Base-by-base conservation (phyloP, 2,797 vertebrate genomes). In the Acrocephalus scirpaceus region DNA sequence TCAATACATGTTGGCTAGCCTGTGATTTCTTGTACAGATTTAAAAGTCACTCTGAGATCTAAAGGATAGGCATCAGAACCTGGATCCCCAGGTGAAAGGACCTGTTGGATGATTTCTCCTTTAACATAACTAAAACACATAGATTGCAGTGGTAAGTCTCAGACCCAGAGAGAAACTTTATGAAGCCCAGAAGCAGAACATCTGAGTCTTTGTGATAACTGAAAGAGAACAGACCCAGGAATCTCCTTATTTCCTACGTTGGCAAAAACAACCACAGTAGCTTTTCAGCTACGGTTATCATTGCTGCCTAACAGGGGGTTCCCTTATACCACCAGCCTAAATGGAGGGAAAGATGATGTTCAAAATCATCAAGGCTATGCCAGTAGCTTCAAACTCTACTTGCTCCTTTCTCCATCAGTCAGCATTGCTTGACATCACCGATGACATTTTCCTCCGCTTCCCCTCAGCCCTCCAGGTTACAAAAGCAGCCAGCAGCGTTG, bases 401-500 rank as follows among this genome's bases (percentile, higher is more conserved):
- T 72, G 18, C 36, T 83, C 27, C 29, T 30, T 50, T 67, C 69
- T 95, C 86, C 53, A 95, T 75, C 81, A 92, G 69, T 20, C 66
- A 74, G 64, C 3, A 0, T 70, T 89, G 48, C 45, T 92, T 87
- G 61, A 86, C 51, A 95, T 60, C 62, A 86, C 50, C 8, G 8
- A 25, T 81, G 50, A 45, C 70, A 85, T 91, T 92, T 82, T 10
- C 64, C 86, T 36, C 50, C 71, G 87, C 85, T 16, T 77, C 11
- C 72, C 34, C 22, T 90, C 96, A 93, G 86, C 79, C 57, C 30
- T 48, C 47, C 65, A 62, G 77, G 66, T 88, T 86, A 64, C 60
- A 61, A 48, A 42, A 91, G 47, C 57, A 82, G 77, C 11, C 22
- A 69, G 56, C 29, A 92, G 30, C 30, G 11, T 30, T 53, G 30